A percentile compares a stretch with the other conserved stretches of the same genome.
These are phyloP conservation scores for Eulemur albifrons DNA, from an alignment of 2,797 vertebrate species.

Conservation along the genomic window DNA sequence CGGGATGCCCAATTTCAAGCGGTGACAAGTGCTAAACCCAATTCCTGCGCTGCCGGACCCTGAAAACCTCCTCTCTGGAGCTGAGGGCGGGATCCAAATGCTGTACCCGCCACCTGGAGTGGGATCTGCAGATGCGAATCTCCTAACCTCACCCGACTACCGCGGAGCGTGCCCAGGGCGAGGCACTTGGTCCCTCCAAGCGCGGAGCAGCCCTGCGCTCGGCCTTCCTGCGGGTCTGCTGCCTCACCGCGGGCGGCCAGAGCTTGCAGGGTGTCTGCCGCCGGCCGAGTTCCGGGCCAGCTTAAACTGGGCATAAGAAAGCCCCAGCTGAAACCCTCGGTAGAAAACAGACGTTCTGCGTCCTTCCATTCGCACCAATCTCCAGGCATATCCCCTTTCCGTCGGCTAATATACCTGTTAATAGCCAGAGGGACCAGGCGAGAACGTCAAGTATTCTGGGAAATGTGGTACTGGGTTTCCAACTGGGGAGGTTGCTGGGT, in stretches of 20 bases:
- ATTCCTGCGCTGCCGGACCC: neutral
- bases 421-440: neutral
- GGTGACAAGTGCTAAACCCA: neutral
- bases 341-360: neutral
- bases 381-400: neutral
- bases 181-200: too few relatives aligned
- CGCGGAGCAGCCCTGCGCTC: fast-evolving
- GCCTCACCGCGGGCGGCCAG: fast-evolving
- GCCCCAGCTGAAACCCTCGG: neutral
- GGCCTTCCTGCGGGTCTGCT: neutral
- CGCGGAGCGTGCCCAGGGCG: neutral
- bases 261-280: neutral
- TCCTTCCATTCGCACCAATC: neutral
- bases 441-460: neutral
- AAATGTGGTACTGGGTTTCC: neutral
- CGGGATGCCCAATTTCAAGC: fast-evolving
- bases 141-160: neutral
- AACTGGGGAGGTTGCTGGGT: neutral
- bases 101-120: neutral
- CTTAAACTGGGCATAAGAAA: neutral
- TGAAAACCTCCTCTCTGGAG: neutral
- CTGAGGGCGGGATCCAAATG: neutral
- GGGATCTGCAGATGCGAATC: neutral
- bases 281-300: neutral
- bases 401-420: neutral